Evolutionary conservation across 2,797 vertebrate species (phyloP).

Genomic region (Dermochelys coriacea): DNA sequence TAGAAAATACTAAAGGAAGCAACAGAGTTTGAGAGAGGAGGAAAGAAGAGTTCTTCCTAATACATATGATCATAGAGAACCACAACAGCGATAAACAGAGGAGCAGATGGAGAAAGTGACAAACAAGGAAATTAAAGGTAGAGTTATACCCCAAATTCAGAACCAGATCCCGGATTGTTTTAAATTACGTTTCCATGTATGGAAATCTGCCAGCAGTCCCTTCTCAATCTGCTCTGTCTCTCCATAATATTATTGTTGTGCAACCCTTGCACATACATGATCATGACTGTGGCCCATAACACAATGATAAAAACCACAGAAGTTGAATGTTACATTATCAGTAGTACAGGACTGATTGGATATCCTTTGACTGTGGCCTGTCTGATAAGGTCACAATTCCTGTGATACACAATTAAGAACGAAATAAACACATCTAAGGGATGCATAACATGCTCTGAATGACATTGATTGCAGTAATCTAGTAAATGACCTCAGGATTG

Average conservation of each 20-base stretch:
- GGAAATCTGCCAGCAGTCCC: neutral
- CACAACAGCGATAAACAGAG: neutral
- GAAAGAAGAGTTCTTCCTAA: neutral
- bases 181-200: neutral
- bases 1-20: neutral
- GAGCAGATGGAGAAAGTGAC: neutral
- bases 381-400: conserved; percentile 80
- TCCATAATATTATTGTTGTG: neutral
- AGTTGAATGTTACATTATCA: conserved; percentile 53
- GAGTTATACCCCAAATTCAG: neutral
- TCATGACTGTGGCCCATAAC: neutral
- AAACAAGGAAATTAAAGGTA: neutral
- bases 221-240: neutral
- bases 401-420: conserved; percentile 81
- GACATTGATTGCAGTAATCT: conserved; percentile 82
- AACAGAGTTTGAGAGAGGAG: neutral
- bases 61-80: neutral
- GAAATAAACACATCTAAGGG: conserved; percentile 81
- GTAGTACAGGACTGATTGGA: conserved; percentile 67
- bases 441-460: conserved; percentile 78
- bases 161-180: neutral
- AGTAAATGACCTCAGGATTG: conserved; percentile 79
- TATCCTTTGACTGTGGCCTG: conserved; percentile 70
- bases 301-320: conserved; percentile 50
- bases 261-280: neutral